Evolutionary conservation across 2,888 invertebrate genomes (phyloP).

Genomic region (Salpingus planirostris): DNA sequence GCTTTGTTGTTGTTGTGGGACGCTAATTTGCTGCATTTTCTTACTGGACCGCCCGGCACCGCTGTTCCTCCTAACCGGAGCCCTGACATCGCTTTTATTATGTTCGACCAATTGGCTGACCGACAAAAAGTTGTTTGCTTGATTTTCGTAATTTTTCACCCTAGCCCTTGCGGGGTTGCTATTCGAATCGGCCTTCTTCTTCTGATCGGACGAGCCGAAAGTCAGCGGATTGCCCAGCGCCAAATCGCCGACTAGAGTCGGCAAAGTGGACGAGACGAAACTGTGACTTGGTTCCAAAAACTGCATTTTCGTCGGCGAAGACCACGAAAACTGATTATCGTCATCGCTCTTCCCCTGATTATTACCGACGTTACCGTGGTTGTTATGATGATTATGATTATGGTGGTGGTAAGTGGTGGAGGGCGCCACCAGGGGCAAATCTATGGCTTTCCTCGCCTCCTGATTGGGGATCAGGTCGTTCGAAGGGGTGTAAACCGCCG

Average conservation of each 20-base stretch:
- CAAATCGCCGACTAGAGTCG: slow-evolving; percentile 53
- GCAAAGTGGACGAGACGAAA: slow-evolving; percentile 46
- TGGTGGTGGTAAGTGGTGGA: too few species aligned
- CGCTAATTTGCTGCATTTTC: slow-evolving; percentile 12
- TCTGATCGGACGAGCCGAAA: slow-evolving; percentile 21
- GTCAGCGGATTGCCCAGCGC: slow-evolving; percentile 39
- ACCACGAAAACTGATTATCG: slow-evolving; percentile 50
- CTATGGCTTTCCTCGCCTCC: slow-evolving; percentile 23
- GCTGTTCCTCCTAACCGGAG: slow-evolving; percentile 32
- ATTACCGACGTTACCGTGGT: too few species aligned
- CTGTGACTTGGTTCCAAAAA: slow-evolving; percentile 39
- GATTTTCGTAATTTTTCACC: slow-evolving; percentile 24
- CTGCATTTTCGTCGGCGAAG: slow-evolving; percentile 44
- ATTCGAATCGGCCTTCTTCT: slow-evolving; percentile 4
- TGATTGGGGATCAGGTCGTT: slow-evolving; percentile 9
- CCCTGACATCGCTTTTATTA: slow-evolving; percentile 34
- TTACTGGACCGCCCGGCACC: slow-evolving; percentile 23
- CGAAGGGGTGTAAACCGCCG: slow-evolving; percentile 20
- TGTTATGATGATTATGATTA: too few species aligned
- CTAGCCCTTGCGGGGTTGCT: slow-evolving; percentile 5
- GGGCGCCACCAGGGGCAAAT: slow-evolving; percentile 22
- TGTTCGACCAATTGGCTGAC: slow-evolving; percentile 56
- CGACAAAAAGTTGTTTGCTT: slow-evolving; percentile 48
- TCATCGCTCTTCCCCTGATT: slow-evolving; percentile 29
- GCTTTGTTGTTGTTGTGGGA: slow-evolving; percentile 9